These are phyloP conservation scores for Corbicula japonica DNA, from an alignment of 2,888 invertebrate genomes.

Conservation along the genomic window DNA sequence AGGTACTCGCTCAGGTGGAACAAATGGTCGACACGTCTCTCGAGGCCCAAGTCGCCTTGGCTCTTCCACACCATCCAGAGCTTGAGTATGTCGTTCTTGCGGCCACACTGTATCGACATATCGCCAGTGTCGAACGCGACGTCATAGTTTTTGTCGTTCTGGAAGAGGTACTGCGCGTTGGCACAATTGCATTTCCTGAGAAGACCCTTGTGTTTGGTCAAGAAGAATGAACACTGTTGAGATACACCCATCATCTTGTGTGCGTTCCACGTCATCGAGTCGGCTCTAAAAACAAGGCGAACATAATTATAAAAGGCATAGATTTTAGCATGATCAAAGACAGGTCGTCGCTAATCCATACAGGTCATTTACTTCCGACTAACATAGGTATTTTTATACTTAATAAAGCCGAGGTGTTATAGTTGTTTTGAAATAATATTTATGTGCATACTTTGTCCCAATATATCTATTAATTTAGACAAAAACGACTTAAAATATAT, in stretches of 20 bases:
- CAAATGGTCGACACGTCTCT: constrained; percentile 73
- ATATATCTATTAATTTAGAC: too few relatives aligned
- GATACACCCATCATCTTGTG: constrained; percentile 96
- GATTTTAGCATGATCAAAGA: too few relatives aligned
- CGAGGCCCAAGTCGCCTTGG: constrained; percentile 76
- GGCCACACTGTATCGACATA: constrained; percentile 83
- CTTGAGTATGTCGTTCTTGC: constrained; percentile 82
- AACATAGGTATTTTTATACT: too few relatives aligned
- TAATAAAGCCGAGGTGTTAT: too few relatives aligned
- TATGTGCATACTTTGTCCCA: too few relatives aligned
- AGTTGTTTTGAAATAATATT: too few relatives aligned
- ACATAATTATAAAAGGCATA: too few relatives aligned
- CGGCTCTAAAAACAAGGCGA: constrained; percentile 89
- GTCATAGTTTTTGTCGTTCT: constrained; percentile 84
- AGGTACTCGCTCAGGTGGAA: constrained; percentile 75
- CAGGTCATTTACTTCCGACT: too few relatives aligned
- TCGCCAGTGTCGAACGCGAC: constrained; percentile 83
- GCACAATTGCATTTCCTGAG: constrained; percentile 77
- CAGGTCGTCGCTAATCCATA: too few relatives aligned
- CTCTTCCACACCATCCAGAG: constrained; percentile 84
- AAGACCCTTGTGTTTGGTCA: constrained; percentile 78
- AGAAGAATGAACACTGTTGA: constrained; percentile 91
- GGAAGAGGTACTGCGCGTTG: constrained; percentile 82
- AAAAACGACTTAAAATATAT: too few relatives aligned
- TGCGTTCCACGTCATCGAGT: constrained; percentile 97